Conservation (phyloP, 1,140 invertebrate genomes). For the Tenebrio molitor region DNA sequence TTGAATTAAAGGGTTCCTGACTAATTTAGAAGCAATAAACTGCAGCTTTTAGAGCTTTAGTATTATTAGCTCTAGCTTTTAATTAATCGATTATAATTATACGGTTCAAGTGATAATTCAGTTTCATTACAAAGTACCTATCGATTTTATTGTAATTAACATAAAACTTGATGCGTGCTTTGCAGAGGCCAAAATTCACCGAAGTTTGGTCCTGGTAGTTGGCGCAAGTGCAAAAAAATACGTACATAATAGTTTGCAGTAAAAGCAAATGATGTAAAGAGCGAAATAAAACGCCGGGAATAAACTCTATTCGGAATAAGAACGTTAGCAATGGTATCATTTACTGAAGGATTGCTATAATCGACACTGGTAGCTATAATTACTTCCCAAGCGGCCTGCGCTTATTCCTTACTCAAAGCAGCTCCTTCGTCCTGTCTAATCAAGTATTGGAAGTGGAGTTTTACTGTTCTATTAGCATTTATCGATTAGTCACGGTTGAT, state of each 20-base stretch:
- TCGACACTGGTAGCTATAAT: conserved; percentile 29
- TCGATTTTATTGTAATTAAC: conserved; percentile 9
- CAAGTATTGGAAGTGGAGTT: conserved; percentile 41
- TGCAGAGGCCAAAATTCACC: neutral
- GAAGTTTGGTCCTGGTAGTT: neutral
- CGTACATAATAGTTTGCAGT: too few species aligned
- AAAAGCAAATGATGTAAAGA: conserved; percentile 2
- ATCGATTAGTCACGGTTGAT: conserved; percentile 45
- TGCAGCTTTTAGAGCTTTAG: conserved; percentile 38
- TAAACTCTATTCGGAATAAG: conserved; percentile 10
- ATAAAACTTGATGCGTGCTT: conserved; percentile 23
- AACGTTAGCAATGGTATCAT: conserved; percentile 36
- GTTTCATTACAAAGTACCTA: conserved; percentile 27
- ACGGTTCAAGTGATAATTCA: conserved; percentile 32
- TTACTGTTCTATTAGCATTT: conserved; percentile 44
- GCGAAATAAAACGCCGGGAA: conserved; percentile 9
- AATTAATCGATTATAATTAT: conserved; percentile 41
- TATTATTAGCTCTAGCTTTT: conserved; percentile 40
- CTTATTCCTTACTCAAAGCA: conserved; percentile 30
- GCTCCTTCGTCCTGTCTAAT: conserved; percentile 45
- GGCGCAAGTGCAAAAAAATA: too few species aligned
- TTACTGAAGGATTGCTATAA: conserved; percentile 32
- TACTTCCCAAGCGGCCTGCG: conserved; percentile 5
- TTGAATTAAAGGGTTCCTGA: conserved; percentile 41
- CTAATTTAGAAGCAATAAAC: conserved; percentile 39